Percentiles rank a stretch among this genome's conserved stretches.
phyloP scores from a whole-genome alignment of 2,888 invertebrate genomes.

The Rhopalosiphum nymphaeae region DNA sequence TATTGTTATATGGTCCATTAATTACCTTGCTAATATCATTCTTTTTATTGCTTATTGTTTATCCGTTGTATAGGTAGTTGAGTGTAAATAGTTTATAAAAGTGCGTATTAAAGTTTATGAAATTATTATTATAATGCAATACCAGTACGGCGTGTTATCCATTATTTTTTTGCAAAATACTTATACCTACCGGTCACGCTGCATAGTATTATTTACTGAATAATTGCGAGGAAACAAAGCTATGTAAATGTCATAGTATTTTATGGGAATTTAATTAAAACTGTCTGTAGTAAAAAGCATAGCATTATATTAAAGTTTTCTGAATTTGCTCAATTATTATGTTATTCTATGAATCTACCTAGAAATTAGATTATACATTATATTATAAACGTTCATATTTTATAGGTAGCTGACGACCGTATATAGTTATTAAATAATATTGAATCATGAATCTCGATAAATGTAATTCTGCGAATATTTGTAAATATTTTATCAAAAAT shows the following conservation, averaged over 20 bases:
- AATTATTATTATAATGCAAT: background rate
- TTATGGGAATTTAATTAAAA: constrained; percentile 1
- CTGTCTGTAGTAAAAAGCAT: background rate
- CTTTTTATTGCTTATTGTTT: background rate
- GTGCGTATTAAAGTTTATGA: background rate
- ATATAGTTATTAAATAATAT: background rate
- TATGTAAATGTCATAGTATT: constrained; percentile 17
- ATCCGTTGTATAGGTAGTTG: background rate
- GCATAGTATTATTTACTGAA: background rate
- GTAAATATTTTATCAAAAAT: background rate
- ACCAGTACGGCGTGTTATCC: background rate
- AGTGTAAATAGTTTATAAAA: background rate
- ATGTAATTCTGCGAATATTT: background rate
- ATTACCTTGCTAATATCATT: background rate
- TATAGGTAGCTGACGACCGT: background rate
- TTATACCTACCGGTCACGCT: background rate
- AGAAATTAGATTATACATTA: background rate
- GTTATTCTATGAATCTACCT: background rate
- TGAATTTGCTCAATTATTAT: background rate
- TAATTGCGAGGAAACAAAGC: background rate
- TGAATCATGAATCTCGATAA: background rate
- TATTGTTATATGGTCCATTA: background rate
- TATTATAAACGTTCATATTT: background rate
- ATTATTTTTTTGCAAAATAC: no score
- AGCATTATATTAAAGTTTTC: background rate